Evolutionary conservation across 2,888 invertebrate species (phyloP).

Genomic region (Drosophila neonasuta): DNA sequence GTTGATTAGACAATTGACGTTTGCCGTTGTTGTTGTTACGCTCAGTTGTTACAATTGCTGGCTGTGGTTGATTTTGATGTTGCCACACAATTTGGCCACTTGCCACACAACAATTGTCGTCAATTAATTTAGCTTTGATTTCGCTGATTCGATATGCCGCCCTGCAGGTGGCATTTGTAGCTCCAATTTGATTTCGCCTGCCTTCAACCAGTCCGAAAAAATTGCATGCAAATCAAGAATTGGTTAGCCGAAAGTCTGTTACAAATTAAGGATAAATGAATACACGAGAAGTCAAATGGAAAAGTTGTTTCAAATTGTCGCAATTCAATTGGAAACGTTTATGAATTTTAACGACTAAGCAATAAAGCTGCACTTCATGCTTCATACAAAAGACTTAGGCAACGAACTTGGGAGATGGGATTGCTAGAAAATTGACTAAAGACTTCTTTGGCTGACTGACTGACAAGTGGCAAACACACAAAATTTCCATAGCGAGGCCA

Average conservation of each 20-base stretch:
- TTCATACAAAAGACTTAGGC: slow-evolving; percentile 57
- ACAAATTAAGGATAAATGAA: background rate
- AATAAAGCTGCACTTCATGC: background rate
- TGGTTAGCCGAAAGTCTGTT: background rate
- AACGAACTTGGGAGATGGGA: slow-evolving; percentile 44
- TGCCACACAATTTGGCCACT: slow-evolving; percentile 72
- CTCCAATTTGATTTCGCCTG: slow-evolving; percentile 24
- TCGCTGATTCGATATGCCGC: slow-evolving; percentile 70
- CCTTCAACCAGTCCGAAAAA: background rate
- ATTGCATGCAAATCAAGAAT: slow-evolving; percentile 21
- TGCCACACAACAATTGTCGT: slow-evolving; percentile 75
- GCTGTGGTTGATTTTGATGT: slow-evolving; percentile 53
- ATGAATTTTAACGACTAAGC: no score
- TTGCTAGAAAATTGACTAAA: slow-evolving; percentile 27
- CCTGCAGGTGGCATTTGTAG: slow-evolving; percentile 71
- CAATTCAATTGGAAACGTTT: background rate
- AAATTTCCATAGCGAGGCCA: slow-evolving; percentile 64
- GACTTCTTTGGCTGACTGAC: slow-evolving; percentile 16
- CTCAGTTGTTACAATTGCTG: slow-evolving; percentile 21
- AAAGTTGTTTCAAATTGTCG: slow-evolving; percentile 2
- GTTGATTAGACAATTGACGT: slow-evolving; percentile 80
- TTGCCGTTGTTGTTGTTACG: slow-evolving; percentile 56
- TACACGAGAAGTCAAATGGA: slow-evolving; percentile 2
- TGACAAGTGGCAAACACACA: slow-evolving; percentile 45
- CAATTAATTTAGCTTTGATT: slow-evolving; percentile 75